These are phyloP conservation scores for Nymphalis io DNA, from an alignment of 1,140 invertebrate species.

Conservation along the genomic window DNA sequence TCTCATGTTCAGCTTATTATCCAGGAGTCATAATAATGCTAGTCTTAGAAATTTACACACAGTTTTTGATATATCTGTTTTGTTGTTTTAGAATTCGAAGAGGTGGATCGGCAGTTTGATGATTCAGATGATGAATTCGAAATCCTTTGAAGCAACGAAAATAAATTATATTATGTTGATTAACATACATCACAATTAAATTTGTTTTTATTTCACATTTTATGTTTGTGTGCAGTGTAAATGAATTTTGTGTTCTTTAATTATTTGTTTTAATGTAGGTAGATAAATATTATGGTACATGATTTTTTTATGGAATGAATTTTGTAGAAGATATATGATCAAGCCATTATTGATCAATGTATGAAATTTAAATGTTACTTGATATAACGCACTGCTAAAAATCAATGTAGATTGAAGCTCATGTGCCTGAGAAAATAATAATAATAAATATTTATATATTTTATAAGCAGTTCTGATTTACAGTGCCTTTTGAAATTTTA, in stretches of 20 bases:
- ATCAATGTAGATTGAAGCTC: slow-evolving; percentile 4
- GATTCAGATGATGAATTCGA: slow-evolving; percentile 83
- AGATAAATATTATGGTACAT: neutral
- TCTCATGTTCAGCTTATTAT: too few relatives aligned
- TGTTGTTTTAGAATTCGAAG: slow-evolving; percentile 78
- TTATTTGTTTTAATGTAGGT: slow-evolving; percentile 15
- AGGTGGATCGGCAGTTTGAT: slow-evolving; percentile 77
- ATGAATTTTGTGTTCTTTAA: slow-evolving; percentile 17
- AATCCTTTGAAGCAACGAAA: slow-evolving; percentile 64
- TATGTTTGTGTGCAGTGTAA: slow-evolving; percentile 12
- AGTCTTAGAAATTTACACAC: too few relatives aligned
- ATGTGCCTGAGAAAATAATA: slow-evolving; percentile 13
- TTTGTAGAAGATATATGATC: neutral
- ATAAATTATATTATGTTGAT: neutral
- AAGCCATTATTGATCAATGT: neutral
- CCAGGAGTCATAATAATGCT: too few relatives aligned
- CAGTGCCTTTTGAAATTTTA: slow-evolving; percentile 32
- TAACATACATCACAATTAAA: slow-evolving; percentile 4
- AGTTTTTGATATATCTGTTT: neutral
- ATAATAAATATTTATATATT: slow-evolving; percentile 22
- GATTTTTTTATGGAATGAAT: neutral
- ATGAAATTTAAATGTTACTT: neutral
- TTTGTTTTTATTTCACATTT: neutral
- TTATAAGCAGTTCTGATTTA: slow-evolving; percentile 25
- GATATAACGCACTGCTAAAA: slow-evolving; percentile 4